A percentile compares a stretch with the other conserved stretches of the same genome.
phyloP scores from a whole-genome alignment of 2,113 vertebrate species.

The Spheniscus mendiculus region DNA sequence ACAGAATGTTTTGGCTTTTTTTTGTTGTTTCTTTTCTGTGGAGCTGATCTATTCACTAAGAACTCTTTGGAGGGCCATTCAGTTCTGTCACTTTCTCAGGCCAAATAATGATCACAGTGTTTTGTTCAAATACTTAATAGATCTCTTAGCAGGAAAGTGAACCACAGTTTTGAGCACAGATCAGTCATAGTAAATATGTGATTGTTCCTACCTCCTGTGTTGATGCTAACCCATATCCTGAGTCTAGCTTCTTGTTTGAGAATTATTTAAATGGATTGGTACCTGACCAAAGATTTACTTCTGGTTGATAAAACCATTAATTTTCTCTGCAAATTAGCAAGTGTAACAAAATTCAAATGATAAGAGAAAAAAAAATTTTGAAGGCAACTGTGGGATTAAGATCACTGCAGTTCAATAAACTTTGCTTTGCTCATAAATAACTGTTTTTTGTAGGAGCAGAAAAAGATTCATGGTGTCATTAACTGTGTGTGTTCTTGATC shows the following conservation, averaged over 20 bases:
- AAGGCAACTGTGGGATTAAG: not conserved
- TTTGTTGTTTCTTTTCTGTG: not conserved
- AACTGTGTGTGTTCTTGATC: not conserved
- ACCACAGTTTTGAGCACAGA: not conserved
- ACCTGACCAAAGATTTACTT: not conserved
- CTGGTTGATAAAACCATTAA: not conserved
- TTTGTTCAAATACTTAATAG: not conserved
- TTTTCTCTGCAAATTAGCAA: not conserved
- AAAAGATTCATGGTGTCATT: fast-evolving
- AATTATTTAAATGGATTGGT: not conserved
- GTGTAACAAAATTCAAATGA: not conserved
- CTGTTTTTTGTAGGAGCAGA: not conserved
- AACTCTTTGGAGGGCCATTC: not conserved
- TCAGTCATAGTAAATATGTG: not conserved
- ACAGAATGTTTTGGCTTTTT: not conserved
- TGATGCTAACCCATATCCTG: not conserved
- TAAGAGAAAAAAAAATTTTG: not conserved
- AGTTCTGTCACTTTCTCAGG: not conserved
- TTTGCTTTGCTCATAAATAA: not conserved
- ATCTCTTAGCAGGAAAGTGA: not conserved
- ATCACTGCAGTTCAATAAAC: fast-evolving
- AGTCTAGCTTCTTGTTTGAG: not conserved
- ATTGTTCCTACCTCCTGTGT: not conserved
- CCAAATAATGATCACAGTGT: not conserved
- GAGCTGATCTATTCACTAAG: not conserved